phyloP scores from a whole-genome alignment of 1,140 invertebrate species.

The Teleogryllus occipitalis region DNA sequence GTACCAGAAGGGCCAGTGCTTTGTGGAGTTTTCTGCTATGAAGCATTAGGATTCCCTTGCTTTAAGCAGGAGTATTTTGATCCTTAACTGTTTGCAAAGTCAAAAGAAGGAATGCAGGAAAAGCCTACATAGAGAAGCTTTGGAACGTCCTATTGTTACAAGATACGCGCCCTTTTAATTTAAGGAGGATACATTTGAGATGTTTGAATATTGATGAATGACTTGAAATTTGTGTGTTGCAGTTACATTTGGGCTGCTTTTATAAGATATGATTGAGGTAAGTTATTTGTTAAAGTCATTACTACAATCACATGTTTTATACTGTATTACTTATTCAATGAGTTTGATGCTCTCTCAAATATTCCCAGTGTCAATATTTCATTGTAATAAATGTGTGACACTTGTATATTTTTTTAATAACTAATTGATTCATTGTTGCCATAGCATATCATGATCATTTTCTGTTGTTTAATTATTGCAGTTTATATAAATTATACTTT shows the following conservation, averaged over 20 bases:
- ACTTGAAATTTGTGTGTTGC: neutral
- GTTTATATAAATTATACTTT: neutral
- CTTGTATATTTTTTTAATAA: neutral
- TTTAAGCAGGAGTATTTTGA: neutral
- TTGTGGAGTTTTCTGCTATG: neutral
- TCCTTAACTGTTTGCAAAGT: neutral
- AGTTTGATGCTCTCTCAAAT: neutral
- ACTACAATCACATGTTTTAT: neutral
- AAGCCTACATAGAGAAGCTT: neutral
- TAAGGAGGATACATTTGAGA: neutral
- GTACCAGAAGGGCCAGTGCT: neutral
- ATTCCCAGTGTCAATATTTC: neutral
- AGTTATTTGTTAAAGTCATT: neutral
- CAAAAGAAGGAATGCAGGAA: neutral
- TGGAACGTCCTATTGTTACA: neutral
- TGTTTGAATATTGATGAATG: neutral
- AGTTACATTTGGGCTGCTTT: neutral
- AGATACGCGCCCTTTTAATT: neutral
- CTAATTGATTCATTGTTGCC: neutral
- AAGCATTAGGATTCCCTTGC: neutral
- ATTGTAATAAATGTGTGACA: neutral
- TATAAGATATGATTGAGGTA: constrained; percentile 5
- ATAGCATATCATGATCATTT: neutral
- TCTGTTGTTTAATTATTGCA: neutral
- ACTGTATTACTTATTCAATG: neutral